phyloP scores from a whole-genome alignment of 2,797 vertebrate species.

The Tragopan temminckii region DNA sequence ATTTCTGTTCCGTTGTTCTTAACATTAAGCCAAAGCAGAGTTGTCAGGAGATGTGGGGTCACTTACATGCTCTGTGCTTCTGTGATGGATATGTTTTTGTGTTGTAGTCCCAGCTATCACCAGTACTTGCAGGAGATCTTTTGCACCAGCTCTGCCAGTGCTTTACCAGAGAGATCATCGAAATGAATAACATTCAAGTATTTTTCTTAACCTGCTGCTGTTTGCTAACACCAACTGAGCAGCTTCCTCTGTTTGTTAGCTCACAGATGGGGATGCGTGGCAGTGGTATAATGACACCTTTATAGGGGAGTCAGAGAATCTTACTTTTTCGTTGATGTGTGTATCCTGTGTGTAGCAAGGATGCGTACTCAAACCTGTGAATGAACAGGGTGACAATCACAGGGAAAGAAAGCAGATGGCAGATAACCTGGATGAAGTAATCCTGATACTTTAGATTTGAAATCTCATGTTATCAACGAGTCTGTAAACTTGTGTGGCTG shows the following conservation, averaged over 20 bases:
- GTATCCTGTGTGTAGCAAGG: neutral
- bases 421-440: neutral
- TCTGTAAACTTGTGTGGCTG: neutral
- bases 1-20: neutral
- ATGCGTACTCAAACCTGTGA: neutral
- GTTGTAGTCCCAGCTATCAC: neutral
- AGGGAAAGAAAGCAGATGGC: neutral
- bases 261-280: neutral
- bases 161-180: neutral
- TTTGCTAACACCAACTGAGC: neutral
- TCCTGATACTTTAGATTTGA: neutral
- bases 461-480: neutral
- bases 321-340: neutral
- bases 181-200: neutral
- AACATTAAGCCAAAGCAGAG: neutral
- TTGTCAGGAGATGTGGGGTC: neutral
- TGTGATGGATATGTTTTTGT: rapidly evolving
- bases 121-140: neutral
- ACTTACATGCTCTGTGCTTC: neutral
- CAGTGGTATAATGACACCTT: neutral
- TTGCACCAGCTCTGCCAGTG: neutral
- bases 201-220: neutral
- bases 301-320: neutral
- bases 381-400: neutral
- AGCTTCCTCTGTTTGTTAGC: neutral